Evolutionary conservation across 64 coral and sea anemone genomes (phyloP).

Genomic region (Exaiptasia diaphana): DNA sequence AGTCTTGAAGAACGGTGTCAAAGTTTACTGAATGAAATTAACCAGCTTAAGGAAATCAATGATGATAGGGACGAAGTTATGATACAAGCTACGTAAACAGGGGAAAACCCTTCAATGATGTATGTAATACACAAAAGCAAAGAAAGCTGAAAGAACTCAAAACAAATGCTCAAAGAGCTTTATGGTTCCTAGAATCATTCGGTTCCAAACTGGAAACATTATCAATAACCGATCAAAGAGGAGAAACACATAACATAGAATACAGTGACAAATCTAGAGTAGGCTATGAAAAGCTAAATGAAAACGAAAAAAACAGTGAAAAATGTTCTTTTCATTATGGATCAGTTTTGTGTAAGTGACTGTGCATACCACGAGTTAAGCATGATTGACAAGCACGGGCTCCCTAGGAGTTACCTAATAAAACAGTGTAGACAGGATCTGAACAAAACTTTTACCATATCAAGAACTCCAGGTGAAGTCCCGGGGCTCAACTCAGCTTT

Average conservation of each 20-base stretch:
- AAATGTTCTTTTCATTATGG: constrained; percentile 28
- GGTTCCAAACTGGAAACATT: constrained; percentile 3
- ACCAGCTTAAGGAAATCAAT: neutral
- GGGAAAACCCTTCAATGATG: neutral
- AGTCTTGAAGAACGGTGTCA: neutral
- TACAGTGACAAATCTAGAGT: neutral
- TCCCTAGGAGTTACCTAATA: constrained; percentile 34
- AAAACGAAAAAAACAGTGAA: constrained; percentile 14
- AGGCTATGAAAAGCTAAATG: neutral
- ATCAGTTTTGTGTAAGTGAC: constrained; percentile 49
- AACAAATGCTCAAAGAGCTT: constrained; percentile 16
- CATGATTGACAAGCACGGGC: neutral
- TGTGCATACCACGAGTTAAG: constrained; percentile 21
- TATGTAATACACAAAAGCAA: neutral
- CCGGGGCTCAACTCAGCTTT: constrained; percentile 42
- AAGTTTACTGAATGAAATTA: neutral
- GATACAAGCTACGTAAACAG: neutral
- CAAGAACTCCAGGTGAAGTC: constrained; percentile 41
- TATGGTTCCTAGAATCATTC: constrained; percentile 33
- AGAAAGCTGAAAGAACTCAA: constrained; percentile 27
- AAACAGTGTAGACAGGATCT: constrained; percentile 44
- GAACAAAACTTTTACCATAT: constrained; percentile 1
- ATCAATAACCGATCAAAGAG: neutral
- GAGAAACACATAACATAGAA: neutral
- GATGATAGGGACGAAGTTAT: neutral